Evolutionary conservation across 2,888 invertebrate species (phyloP).

Genomic region (Autographa pulchrina): DNA sequence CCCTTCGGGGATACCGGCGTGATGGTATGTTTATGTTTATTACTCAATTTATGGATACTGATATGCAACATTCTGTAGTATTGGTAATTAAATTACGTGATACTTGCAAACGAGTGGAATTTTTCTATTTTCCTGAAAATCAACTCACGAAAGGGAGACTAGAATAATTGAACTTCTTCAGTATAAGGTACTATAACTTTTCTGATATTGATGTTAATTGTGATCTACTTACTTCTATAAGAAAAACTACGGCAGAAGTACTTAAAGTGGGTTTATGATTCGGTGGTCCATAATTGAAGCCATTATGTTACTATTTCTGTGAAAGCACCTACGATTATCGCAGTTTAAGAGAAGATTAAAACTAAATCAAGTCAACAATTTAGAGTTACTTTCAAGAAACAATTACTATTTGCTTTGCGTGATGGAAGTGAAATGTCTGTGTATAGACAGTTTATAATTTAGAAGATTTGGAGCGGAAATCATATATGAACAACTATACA

Average conservation of each 20-base stretch:
- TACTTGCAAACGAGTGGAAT: no score
- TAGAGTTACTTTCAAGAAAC: conserved; percentile 11
- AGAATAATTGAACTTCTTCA: no score
- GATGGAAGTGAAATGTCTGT: conserved; percentile 1
- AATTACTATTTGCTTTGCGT: neutral
- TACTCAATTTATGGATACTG: no score
- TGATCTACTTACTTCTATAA: no score
- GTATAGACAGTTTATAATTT: neutral
- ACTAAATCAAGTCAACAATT: conserved; percentile 33
- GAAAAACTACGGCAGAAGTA: neutral
- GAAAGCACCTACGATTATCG: conserved; percentile 18
- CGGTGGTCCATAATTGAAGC: conserved; percentile 36
- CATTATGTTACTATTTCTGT: conserved; percentile 15
- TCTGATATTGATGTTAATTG: no score
- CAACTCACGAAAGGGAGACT: no score
- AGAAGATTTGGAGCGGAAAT: neutral
- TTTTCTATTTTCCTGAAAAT: no score
- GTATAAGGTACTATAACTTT: no score
- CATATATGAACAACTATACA: neutral
- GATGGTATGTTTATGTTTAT: no score
- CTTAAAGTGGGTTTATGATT: neutral
- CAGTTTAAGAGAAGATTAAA: conserved; percentile 40
- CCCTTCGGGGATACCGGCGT: no score
- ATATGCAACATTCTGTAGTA: no score
- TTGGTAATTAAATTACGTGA: no score